Evolutionary conservation across 2,888 invertebrate genomes (phyloP).

Genomic region (Drosophila sordidula): DNA sequence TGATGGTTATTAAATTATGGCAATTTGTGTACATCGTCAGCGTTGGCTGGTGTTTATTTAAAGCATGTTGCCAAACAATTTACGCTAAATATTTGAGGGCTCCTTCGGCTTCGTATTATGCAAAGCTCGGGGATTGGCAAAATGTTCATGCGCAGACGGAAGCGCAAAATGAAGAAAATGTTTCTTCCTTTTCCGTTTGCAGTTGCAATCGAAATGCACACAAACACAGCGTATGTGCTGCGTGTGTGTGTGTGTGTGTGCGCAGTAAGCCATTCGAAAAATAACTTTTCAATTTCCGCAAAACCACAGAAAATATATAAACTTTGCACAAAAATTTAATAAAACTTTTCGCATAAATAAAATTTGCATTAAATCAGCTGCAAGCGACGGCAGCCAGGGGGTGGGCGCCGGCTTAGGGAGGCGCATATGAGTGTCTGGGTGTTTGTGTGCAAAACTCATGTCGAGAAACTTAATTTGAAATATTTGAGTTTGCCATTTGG

Average conservation of each 20-base stretch:
- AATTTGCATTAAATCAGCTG: slow-evolving; percentile 83
- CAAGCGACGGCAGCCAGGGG: slow-evolving; percentile 59
- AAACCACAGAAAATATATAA: slow-evolving; percentile 82
- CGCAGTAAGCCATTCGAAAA: slow-evolving; percentile 76
- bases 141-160: slow-evolving; percentile 64
- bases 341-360: slow-evolving; percentile 84
- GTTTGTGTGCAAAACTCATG: slow-evolving; percentile 72
- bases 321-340: slow-evolving; percentile 82
- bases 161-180: slow-evolving; percentile 73
- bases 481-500: slow-evolving; percentile 79
- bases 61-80: slow-evolving; percentile 77
- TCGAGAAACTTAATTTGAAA: slow-evolving; percentile 80
- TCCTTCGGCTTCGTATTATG: slow-evolving; percentile 49
- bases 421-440: slow-evolving; percentile 38
- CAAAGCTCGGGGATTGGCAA: slow-evolving; percentile 60
- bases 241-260: slow-evolving; percentile 25
- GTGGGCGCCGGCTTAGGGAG: slow-evolving; percentile 53
- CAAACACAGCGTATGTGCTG: slow-evolving; percentile 16
- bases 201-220: slow-evolving; percentile 61
- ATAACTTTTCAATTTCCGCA: slow-evolving; percentile 83
- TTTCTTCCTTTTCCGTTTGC: slow-evolving; percentile 75
- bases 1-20: slow-evolving; percentile 82
- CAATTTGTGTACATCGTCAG: slow-evolving; percentile 74
- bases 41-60: slow-evolving; percentile 70
- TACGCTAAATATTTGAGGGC: slow-evolving; percentile 65